A percentile compares a stretch with the other conserved stretches of the same genome.
Conservation (phyloP, 2,797 vertebrate species). For the Aphelocoma californica region DNA sequence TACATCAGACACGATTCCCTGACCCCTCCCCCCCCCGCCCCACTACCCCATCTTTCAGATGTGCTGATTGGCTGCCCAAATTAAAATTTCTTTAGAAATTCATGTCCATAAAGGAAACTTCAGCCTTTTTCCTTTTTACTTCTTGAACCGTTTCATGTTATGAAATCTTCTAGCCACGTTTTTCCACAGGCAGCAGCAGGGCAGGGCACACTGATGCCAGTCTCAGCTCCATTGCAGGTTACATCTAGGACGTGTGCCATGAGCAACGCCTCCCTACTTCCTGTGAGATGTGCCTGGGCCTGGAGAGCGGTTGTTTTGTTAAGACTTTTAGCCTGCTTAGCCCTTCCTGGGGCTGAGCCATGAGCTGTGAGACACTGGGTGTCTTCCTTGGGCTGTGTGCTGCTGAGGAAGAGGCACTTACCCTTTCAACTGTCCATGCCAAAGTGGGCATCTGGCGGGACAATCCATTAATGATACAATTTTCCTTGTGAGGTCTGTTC, state of each 20-base stretch:
- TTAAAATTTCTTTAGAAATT: neutral
- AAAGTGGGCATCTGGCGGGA: neutral
- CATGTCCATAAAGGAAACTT: neutral
- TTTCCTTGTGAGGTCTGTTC: neutral
- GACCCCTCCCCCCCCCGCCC: no score
- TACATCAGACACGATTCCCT: neutral
- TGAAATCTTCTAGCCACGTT: neutral
- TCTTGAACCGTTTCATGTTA: neutral
- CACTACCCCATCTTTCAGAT: neutral
- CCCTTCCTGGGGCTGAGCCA: neutral
- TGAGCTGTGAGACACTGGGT: neutral
- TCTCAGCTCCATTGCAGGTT: neutral
- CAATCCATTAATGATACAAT: neutral
- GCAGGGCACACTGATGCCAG: neutral
- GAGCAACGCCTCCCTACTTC: neutral
- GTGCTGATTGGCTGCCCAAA: neutral
- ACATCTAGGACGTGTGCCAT: neutral
- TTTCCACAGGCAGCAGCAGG: neutral
- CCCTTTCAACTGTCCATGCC: neutral
- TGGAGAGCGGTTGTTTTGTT: neutral
- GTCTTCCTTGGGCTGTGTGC: neutral
- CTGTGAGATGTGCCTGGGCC: neutral
- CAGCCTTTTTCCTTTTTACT: neutral
- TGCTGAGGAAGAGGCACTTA: neutral
- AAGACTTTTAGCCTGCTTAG: slow-evolving; percentile 11